Evolutionary conservation across 2,888 invertebrate genomes (phyloP).

Genomic region (Ormyrus labotus): DNA sequence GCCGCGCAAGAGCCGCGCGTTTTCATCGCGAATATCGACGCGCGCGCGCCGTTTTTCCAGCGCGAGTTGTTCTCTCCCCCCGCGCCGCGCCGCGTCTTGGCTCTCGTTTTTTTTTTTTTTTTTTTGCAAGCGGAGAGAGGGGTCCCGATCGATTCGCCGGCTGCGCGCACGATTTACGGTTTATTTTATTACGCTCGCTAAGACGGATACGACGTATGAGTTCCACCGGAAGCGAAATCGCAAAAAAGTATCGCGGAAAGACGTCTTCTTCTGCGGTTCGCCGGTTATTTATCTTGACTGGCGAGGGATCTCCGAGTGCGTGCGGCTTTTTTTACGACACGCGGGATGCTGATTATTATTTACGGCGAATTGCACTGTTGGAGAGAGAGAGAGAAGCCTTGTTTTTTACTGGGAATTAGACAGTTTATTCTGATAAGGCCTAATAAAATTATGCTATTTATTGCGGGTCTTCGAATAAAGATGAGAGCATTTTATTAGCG

Average conservation of each 20-base stretch:
- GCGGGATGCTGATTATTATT: constrained; percentile 30
- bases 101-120: no score
- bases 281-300: constrained; percentile 35
- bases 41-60: background rate
- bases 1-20: background rate
- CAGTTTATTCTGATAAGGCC: no score
- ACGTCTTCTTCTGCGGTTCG: constrained; percentile 18
- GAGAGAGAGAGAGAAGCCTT: background rate
- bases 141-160: constrained; percentile 32
- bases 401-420: no score
- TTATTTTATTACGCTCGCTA: constrained; percentile 52
- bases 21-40: constrained; percentile 45
- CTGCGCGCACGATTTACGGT: constrained; percentile 45
- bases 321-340: background rate
- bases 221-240: constrained; percentile 30
- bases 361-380: constrained; percentile 6
- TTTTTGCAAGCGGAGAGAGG: background rate
- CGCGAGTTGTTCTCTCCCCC: background rate
- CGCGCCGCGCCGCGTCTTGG: no score
- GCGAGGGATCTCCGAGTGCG: background rate
- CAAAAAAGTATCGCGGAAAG: constrained; percentile 14
- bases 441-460: no score
- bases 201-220: constrained; percentile 49
- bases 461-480: no score
- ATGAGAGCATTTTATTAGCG: no score